These are phyloP conservation scores for Neoitamus cyanurus DNA, from an alignment of 2,888 invertebrate species.

Conservation along the genomic window DNA sequence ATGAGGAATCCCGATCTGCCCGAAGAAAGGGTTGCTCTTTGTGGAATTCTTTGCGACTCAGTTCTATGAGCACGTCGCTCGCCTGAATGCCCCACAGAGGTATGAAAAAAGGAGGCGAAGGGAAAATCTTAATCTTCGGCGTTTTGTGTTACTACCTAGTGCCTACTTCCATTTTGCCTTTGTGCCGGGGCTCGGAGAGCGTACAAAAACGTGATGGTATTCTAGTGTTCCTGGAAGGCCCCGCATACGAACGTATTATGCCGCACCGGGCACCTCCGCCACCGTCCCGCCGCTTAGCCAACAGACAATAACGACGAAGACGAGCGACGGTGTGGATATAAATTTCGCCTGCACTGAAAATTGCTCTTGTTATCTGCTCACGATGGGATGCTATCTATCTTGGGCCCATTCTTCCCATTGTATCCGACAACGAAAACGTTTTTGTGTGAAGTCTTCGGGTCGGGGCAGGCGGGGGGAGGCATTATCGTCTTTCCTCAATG, in stretches of 20 bases:
- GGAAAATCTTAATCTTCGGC: slow-evolving; percentile 36
- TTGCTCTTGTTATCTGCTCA: slow-evolving; percentile 19
- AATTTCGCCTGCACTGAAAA: slow-evolving; percentile 19
- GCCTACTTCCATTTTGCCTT: not conserved
- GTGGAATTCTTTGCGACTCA: slow-evolving; percentile 24
- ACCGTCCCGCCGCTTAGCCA: not conserved
- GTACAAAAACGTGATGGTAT: slow-evolving; percentile 6
- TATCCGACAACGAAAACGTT: slow-evolving; percentile 37
- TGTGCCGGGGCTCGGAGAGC: not conserved
- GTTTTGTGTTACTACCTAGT: slow-evolving; percentile 4
- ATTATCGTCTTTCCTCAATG: not conserved
- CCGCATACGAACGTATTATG: not conserved
- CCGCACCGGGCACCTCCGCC: not conserved
- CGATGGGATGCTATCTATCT: slow-evolving; percentile 37
- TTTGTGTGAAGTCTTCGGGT: not conserved
- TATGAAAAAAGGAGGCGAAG: slow-evolving; percentile 21
- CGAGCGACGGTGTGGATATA: not conserved
- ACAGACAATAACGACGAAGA: not conserved
- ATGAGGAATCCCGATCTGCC: not conserved
- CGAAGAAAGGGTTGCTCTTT: slow-evolving; percentile 31
- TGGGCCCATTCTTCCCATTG: slow-evolving; percentile 24
- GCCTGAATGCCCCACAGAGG: slow-evolving; percentile 27
- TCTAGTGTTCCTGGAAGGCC: not conserved
- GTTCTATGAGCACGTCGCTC: slow-evolving; percentile 34
- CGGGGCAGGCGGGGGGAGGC: not conserved